A percentile compares a stretch with the other conserved stretches of the same genome.
phyloP scores from a whole-genome alignment of 2,113 vertebrate genomes.

The Bagarius yarrelli region DNA sequence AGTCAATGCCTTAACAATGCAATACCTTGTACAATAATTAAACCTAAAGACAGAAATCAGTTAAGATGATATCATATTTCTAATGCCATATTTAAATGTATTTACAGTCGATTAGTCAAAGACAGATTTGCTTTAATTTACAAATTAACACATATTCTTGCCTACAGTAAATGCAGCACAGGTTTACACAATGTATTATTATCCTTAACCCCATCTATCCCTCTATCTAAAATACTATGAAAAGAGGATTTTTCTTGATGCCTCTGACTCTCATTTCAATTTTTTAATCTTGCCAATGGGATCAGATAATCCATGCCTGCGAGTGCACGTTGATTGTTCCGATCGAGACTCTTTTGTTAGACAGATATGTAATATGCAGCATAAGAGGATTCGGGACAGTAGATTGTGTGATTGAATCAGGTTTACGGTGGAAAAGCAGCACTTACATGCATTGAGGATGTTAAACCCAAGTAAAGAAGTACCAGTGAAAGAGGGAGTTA shows the following conservation, averaged over 20 bases:
- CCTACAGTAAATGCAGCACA: too few relatives aligned
- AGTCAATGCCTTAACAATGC: too few relatives aligned
- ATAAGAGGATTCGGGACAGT: slow-evolving; percentile 76
- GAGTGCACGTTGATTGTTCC: slow-evolving; percentile 69
- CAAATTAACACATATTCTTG: too few relatives aligned
- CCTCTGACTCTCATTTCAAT: slow-evolving; percentile 70
- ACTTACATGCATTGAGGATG: slow-evolving; percentile 54
- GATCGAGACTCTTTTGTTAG: slow-evolving; percentile 78
- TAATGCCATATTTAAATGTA: too few relatives aligned
- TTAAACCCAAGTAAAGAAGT: slow-evolving; percentile 36
- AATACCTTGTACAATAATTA: too few relatives aligned
- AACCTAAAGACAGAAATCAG: too few relatives aligned
- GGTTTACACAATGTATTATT: too few relatives aligned
- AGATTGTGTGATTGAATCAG: slow-evolving; percentile 74
- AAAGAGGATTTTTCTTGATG: slow-evolving; percentile 73
- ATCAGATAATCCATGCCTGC: slow-evolving; percentile 67
- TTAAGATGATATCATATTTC: too few relatives aligned
- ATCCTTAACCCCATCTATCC: slow-evolving; percentile 22
- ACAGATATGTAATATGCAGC: slow-evolving; percentile 76
- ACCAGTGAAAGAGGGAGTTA: neutral
- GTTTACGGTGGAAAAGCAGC: slow-evolving; percentile 67
- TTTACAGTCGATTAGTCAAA: too few relatives aligned
- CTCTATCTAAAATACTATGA: slow-evolving; percentile 66
- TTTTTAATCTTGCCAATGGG: slow-evolving; percentile 77
- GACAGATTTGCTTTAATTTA: too few relatives aligned